Base-by-base conservation (phyloP, 1,140 invertebrate species). In the Drosophila bocki region DNA sequence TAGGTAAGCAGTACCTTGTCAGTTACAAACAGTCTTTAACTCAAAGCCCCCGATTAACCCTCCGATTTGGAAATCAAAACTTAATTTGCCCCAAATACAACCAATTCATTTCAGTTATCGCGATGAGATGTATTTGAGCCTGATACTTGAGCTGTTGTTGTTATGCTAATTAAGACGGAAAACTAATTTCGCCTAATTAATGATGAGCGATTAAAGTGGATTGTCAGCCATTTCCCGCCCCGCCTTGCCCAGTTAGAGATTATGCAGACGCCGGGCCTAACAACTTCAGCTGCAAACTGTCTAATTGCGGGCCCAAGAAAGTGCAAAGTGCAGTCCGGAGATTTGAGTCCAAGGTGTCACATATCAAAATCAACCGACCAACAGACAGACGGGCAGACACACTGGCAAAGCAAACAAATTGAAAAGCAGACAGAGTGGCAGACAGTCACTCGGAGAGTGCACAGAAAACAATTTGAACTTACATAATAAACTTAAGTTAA, bases 181-280 rank as follows among this genome's bases (percentile, higher is more conserved):
- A 79, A 71, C 64, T 72, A 71, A 78, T 60, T 69, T 72, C 50
- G 67, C 42, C 80, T 87, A 87, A 87, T 87, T 87, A 87, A 88
- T 80, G 80, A 80, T 83, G 84, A 68, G 45, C 72, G 77, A 87
- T 87, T 87, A 74, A 83, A 87, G 62, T 71, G 64, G 75, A 51
- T 60, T 64, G 48, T 53, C 57, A 63, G 61, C 58, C n/a, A n/a
- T n/a, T n/a, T n/a, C n/a, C n/a, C n/a, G n/a, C n/a, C n/a, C n/a
- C n/a, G n/a, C n/a, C n/a, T n/a, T n/a, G n/a, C n/a, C n/a, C 74
- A 65, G 41, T 44, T 48, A 45, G 35, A 53, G 75, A 68, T 74
- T 68, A 47, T 50, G 37, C 32, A 42, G 22, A 42, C 15, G 11
- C 29, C 44, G 22, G 64, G n/a, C 17, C 47, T 47, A 54, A 33